Conservation (phyloP, 1,140 invertebrate genomes). For the Gerris buenoi region DNA sequence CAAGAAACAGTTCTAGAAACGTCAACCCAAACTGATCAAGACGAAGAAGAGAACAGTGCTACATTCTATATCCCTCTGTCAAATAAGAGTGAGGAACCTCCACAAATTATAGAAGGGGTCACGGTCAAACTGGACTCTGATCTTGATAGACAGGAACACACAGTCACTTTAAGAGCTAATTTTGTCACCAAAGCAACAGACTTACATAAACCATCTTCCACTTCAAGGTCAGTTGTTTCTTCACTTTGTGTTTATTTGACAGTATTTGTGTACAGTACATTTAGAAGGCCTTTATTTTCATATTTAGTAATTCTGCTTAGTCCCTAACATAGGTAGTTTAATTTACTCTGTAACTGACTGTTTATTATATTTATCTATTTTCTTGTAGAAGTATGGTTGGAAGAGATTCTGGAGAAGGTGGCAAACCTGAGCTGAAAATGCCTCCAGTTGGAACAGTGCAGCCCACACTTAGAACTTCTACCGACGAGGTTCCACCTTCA, state of each 20-base stretch:
- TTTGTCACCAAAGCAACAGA: conserved; percentile 46
- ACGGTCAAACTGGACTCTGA: conserved; percentile 48
- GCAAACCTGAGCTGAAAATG: conserved; percentile 23
- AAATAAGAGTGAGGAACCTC: conserved; percentile 29
- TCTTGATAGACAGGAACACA: conserved; percentile 38
- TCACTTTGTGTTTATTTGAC: too few species aligned
- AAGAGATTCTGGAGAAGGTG: background rate
- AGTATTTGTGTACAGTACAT: too few species aligned
- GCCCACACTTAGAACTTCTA: conserved; percentile 33
- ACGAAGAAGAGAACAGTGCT: conserved; percentile 31
- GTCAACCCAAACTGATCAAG: conserved; percentile 36
- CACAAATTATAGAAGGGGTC: conserved; percentile 45
- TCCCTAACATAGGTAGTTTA: too few species aligned
- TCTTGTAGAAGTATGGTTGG: background rate
- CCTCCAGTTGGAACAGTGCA: conserved; percentile 36
- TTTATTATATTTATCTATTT: too few species aligned
- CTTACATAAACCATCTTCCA: too few species aligned
- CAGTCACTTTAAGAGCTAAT: conserved; percentile 47
- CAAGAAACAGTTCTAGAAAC: conserved; percentile 29
- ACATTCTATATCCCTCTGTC: conserved; percentile 55
- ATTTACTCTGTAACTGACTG: too few species aligned
- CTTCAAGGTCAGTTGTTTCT: too few species aligned
- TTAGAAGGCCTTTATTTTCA: too few species aligned
- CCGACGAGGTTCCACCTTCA: conserved; percentile 14
- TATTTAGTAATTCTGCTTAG: too few species aligned